Evolutionary conservation across 2,888 invertebrate species (phyloP), one percentile per base, ranked within the genome.

Genomic region (Cosmopolites sordidus): DNA sequence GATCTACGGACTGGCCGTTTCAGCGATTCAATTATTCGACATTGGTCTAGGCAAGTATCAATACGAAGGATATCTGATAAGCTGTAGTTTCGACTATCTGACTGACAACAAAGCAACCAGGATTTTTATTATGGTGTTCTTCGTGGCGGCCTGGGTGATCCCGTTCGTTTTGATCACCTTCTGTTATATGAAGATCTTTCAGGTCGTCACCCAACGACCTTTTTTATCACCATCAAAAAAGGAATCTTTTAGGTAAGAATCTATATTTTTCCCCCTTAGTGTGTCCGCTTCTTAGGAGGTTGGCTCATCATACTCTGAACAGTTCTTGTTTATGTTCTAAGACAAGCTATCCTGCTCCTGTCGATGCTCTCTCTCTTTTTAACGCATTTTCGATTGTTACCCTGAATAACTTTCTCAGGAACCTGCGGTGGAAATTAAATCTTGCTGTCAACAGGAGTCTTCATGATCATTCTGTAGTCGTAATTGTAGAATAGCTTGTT

Each of bases 51-150:
- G 86, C 16, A 78, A 77, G 29, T 92, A 91, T 74, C 86, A 89
- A 12, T 89, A 91, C 4, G 92, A 92, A 71, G 91, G 89, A 1
- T 89, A 83, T 67, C 78, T 91, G 54, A 90, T 89, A 15, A 87
- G 87, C 64, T 92, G 92, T 73, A 87, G 90, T 65, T 92, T 89
- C 69, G 91, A 92, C 72, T 92, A 92, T 66, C 78, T 92, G 43
- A 83, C 87, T 1, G 79, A 81, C n/a, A 80, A 82, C 48, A 65
- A 73, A 1, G 68, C 71, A 0, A 82, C 82, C 1, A 80, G 82
- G 44, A 78, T 80, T 54, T 92, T 87, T 68, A 88, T 90, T 66
- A 79, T 89, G 60, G 70, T 81, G 3, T 87, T 87, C 69, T 89
- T 88, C 70, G 78, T 83, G 30, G 87, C 84, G 1, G 91, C 84